Base-by-base conservation (phyloP, 2,113 vertebrate genomes). In the Urocitellus parryii region DNA sequence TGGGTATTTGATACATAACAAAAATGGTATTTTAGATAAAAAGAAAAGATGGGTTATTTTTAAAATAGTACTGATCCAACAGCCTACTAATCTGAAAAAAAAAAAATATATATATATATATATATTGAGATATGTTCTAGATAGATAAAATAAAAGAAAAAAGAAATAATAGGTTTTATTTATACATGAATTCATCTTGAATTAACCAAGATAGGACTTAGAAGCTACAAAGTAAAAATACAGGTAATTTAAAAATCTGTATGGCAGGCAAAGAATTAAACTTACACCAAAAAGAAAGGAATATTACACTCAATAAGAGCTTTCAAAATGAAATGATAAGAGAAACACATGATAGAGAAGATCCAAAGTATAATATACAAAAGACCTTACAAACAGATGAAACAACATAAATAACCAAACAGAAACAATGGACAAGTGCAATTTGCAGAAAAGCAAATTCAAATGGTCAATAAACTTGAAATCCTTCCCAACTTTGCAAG, bases 21-120 rank as follows among this genome's bases (percentile, higher is more conserved):
- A 90, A 95, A 92, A 29, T 42, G 25, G 25, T 72, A 85, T 95
- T 96, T 96, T 68, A 89, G 58, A 73, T 72, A 39, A 88, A 58
- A 91, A 85, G 78, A 80, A 80, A 84, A 74, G 18, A 63, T 94
- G 13, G 25, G 51, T 56, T 95, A 94, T 85, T 95, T 95, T 85
- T 4, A 72, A 81, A 88, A 86, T 70, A 39, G 9, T 74, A 18
- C 48, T 53, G 39, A 63, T 58, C 32, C 34, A 77, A 39, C 8
- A 79, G 22, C 32, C 29, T 74, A 53, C 76, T 95, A 76, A 70
- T 88, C 70, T 65, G 27, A 79, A 6, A 37, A 32, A 51, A n/a
- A n/a, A n/a, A n/a, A n/a, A n/a, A n/a, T n/a, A n/a, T n/a, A n/a
- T n/a, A n/a, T n/a, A n/a, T n/a, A 45, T 45, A 45, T 45, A 45